Evolutionary conservation across 1,140 invertebrate species (phyloP), one percentile per base, ranked within the genome.

Genomic region (Eriosoma lanigerum): DNA sequence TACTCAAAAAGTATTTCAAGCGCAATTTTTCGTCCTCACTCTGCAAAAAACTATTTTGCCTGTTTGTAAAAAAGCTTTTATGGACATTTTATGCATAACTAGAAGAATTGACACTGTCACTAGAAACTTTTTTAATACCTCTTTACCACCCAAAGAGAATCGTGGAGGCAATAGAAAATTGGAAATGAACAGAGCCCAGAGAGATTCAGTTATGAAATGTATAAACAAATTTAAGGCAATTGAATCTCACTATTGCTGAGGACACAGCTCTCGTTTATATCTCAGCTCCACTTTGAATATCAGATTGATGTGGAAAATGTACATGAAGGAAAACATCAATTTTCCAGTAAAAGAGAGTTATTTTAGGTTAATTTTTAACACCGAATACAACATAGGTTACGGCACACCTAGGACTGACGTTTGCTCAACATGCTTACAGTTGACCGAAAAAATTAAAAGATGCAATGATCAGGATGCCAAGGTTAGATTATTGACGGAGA

Each of bases 381-480:
- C 19, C 19, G 32, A 80, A n/a, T 82, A 62, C 58, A 83, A 83
- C 54, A 46, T 83, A 73, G 82, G 75, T 2, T 84, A 84, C 81
- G 81, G 81, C 58, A 81, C 72, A 56, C 83, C 82, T 58, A 19
- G 24, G 26, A 83, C 82, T 44, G 82, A 84, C 73, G 50, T 81
- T 24, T 84, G 84, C 73, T 84, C 81, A 46, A 83, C 81, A 38
- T 84, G 82, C 56, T 46, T 82, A 19, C n/a, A 64, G 46, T 80
- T 82, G 9, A 46, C 46, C 48, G 81, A 83, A 72, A 76, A 81
- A 64, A 72, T 83, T 26, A 83, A 83, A 82, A 62, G 38, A 54
- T 58, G 50, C 70, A 83, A 19, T 38, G 64, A 68, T 58, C n/a
- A 17, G 21, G 58, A 64, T 64, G n/a, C n/a, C n/a, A 82, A 82